Base-by-base conservation (phyloP, 2,113 vertebrate species). In the Colistium nudipinnis region DNA sequence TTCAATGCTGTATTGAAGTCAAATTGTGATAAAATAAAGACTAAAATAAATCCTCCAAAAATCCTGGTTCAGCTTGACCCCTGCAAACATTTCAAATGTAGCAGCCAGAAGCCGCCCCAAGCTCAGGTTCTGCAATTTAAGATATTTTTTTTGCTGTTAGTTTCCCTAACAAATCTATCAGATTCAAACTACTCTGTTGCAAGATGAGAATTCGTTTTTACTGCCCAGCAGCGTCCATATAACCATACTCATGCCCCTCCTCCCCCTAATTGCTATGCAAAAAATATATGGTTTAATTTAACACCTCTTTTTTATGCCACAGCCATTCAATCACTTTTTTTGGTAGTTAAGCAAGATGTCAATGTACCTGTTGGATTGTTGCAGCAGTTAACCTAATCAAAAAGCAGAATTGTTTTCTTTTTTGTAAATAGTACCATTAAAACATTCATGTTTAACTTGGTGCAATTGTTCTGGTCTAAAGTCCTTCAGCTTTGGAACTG, bases 401-500 rank as follows among this genome's bases (percentile, higher is more conserved):
- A 88, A 90, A 79, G 84, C 87, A 89, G 87, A 88, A 83, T 90
- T 88, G 76, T 88, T 85, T 65, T 78, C 54, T 66, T 88, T 90
- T 92, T 93, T 94, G 93, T 93, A 93, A 93, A 94, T 94, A 93
- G 92, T 89, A 92, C 89, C 89, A 94, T 93, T 94, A 94, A 94
- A 94, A 93, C 89, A 91, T 92, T 90, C 91, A 92, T 93, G 92
- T 93, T 93, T 86, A 93, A 91, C 90, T 90, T 87, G 83, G 85
- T 35, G 49, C 62, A 0, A 3, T 24, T 67, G 86, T 73, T 67
- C 68, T 68, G 47, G 90, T 86, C 92, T 93, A 90, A 80, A 88
- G 91, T 94, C 45, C 16, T 91, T 94, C 90, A 90, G 90, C 93
- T 93, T 91, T 91, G 89, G 90, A 93, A 17, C 12, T 30, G n/a